Conservation (phyloP, 2,113 vertebrate genomes). For the Nanorana parkeri region DNA sequence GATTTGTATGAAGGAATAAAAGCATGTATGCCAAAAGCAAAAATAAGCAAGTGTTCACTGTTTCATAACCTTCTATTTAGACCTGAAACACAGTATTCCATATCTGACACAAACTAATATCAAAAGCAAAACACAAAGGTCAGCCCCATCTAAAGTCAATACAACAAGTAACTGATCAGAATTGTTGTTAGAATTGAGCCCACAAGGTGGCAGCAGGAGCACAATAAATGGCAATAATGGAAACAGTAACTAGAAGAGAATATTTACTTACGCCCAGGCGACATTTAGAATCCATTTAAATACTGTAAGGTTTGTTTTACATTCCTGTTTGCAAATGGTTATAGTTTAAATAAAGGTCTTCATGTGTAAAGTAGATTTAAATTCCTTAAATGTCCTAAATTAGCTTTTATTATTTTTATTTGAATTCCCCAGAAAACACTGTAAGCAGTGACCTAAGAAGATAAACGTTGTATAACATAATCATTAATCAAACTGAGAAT, state of each 20-base stretch:
- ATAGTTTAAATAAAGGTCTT: neutral
- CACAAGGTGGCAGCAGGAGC: slow-evolving; percentile 19
- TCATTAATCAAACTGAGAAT: slow-evolving; percentile 30
- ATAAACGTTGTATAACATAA: slow-evolving; percentile 11
- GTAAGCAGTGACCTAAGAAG: slow-evolving; percentile 6
- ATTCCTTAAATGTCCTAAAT: no score
- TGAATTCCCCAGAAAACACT: neutral
- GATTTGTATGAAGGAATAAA: no score
- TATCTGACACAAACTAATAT: no score
- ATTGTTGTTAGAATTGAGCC: neutral
- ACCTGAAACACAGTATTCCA: no score
- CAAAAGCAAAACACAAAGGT: neutral
- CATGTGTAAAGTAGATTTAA: no score
- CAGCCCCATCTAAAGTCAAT: neutral
- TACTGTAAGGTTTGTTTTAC: neutral
- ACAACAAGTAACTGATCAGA: no score
- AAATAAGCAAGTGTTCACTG: no score
- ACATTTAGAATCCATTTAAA: neutral
- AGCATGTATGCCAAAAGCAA: no score
- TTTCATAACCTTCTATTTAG: no score
- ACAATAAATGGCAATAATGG: neutral
- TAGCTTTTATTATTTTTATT: neutral
- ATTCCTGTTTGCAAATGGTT: neutral
- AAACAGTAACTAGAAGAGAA: neutral
- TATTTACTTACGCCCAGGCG: slow-evolving; percentile 4